Evolutionary conservation across 2,113 vertebrate genomes (phyloP).

Genomic region (Psammodynastes pulverulentus): DNA sequence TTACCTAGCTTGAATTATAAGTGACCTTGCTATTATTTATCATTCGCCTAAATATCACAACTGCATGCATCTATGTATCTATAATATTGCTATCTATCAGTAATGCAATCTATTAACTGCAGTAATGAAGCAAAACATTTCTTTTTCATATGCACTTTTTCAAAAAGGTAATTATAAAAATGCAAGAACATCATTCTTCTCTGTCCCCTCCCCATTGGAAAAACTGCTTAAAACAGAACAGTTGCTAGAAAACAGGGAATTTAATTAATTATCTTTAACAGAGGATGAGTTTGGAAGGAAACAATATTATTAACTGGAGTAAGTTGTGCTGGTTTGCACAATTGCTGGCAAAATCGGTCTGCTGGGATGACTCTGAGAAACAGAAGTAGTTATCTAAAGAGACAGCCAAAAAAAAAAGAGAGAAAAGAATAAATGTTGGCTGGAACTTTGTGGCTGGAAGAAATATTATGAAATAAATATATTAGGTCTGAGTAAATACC

Average conservation of each 20-base stretch:
- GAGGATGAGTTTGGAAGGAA: background rate
- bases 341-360: background rate
- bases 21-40: background rate
- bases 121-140: background rate
- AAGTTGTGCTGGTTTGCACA: background rate
- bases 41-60: background rate
- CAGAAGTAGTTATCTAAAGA: background rate
- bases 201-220: background rate
- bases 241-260: background rate
- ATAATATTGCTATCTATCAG: background rate
- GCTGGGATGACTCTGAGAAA: background rate
- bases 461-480: background rate
- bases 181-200: background rate
- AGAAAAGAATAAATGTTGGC: background rate
- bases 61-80: background rate
- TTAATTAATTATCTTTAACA: conserved; percentile 27
- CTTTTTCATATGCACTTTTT: background rate
- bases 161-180: conserved; percentile 11
- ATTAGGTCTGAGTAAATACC: background rate
- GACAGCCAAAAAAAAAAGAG: too few relatives aligned
- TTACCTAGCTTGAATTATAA: background rate
- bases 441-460: background rate
- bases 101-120: background rate
- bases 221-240: conserved; percentile 14
- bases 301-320: background rate